phyloP scores from a whole-genome alignment of 2,113 vertebrate species.

The Mormyrus lacerda region DNA sequence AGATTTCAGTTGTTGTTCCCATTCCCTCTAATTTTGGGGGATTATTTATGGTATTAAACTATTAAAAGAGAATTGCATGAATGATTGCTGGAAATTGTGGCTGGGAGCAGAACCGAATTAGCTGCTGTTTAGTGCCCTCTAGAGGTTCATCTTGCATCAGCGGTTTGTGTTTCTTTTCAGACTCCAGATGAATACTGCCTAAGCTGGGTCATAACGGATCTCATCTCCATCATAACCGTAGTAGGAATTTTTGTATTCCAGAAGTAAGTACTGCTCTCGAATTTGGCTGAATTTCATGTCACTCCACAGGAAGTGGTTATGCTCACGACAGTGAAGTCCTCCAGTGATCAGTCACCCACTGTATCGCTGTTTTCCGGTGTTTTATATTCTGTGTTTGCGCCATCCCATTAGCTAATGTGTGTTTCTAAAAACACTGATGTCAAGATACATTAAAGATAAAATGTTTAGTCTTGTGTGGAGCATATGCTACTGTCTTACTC shows the following conservation, averaged over 20 bases:
- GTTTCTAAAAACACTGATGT: not conserved
- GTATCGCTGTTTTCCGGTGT: not conserved
- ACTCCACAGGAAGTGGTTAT: not conserved
- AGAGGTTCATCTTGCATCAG: slow-evolving; percentile 28
- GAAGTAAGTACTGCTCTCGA: slow-evolving; percentile 75
- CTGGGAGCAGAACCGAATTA: not conserved
- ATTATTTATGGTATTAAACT: not conserved
- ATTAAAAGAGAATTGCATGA: not conserved
- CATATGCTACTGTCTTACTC: not conserved
- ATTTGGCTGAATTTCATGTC: not conserved
- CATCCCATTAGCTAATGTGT: not conserved
- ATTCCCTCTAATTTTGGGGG: not conserved
- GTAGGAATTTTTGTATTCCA: slow-evolving; percentile 90
- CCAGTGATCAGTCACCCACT: not conserved
- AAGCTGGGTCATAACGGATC: slow-evolving; percentile 84
- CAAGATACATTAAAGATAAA: not conserved
- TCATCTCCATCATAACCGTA: slow-evolving; percentile 81
- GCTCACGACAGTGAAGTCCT: not conserved
- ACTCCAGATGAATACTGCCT: slow-evolving; percentile 78
- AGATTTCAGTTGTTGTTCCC: not conserved
- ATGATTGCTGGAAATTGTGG: not conserved
- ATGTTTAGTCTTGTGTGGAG: not conserved
- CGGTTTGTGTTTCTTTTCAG: slow-evolving; percentile 54
- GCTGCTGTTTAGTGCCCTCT: slow-evolving; percentile 30
- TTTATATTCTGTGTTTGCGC: not conserved